A percentile compares a stretch with the other conserved stretches of the same genome.
Conservation (phyloP, 2,888 invertebrate genomes). For the Lepidonotus clava region DNA sequence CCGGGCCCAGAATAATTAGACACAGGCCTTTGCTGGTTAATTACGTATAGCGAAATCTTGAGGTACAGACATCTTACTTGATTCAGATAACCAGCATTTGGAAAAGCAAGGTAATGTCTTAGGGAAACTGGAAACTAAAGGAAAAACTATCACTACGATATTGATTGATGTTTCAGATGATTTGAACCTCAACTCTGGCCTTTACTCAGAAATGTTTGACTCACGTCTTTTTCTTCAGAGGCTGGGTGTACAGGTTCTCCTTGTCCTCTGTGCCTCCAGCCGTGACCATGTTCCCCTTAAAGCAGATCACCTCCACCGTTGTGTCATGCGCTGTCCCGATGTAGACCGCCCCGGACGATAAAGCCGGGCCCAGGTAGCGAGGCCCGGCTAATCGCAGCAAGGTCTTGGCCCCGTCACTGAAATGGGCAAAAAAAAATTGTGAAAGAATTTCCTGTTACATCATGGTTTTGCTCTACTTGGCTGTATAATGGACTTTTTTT, state of each 20-base stretch:
- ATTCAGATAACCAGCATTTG: too few relatives aligned
- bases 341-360: slow-evolving; percentile 75
- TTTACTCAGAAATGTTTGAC: background rate
- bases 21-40: too few relatives aligned
- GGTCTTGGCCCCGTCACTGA: slow-evolving; percentile 72
- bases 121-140: background rate
- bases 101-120: background rate
- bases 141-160: background rate
- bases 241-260: slow-evolving; percentile 13
- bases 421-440: too few relatives aligned
- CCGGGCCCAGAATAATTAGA: too few relatives aligned
- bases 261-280: background rate
- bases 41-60: too few relatives aligned
- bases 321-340: slow-evolving; percentile 71
- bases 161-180: background rate
- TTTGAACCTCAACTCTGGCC: background rate
- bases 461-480: too few relatives aligned
- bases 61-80: too few relatives aligned
- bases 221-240: background rate
- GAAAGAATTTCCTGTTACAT: too few relatives aligned
- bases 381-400: slow-evolving; percentile 73
- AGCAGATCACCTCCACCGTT: slow-evolving; percentile 73
- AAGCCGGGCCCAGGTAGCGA: slow-evolving; percentile 75
- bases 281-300: slow-evolving; percentile 69
- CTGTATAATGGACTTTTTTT: too few relatives aligned